Conservation (phyloP, 2,797 vertebrate genomes). For the Mionectes olivaceus region DNA sequence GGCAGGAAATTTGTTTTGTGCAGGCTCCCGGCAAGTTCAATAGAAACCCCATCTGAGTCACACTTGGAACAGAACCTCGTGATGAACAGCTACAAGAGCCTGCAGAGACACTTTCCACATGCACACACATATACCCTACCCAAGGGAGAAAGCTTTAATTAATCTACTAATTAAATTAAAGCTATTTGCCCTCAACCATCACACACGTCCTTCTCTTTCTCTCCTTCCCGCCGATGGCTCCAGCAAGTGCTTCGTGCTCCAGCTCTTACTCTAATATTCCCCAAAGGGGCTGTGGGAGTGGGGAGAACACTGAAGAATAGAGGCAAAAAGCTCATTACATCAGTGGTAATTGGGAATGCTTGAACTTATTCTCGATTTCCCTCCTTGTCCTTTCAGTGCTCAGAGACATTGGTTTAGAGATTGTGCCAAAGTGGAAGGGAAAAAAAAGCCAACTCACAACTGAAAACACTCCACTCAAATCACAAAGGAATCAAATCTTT, state of each 20-base stretch:
- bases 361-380: neutral
- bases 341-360: neutral
- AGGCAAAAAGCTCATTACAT: neutral
- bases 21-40: conserved; percentile 21
- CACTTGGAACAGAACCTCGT: neutral
- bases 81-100: conserved; percentile 3
- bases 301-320: neutral
- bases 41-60: conserved; percentile 43
- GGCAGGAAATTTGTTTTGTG: conserved; percentile 48
- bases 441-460: neutral
- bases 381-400: neutral
- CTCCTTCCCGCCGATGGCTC: neutral
- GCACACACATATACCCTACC: neutral
- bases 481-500: neutral
- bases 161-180: conserved; percentile 73
- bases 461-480: neutral
- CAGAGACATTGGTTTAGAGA: neutral
- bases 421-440: neutral
- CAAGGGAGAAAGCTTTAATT: conserved; percentile 70
- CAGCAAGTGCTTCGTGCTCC: neutral
- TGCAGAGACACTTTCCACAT: neutral
- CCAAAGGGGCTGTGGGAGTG: neutral
- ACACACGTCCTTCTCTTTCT: neutral
- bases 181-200: conserved; percentile 38
- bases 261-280: neutral